Conservation (phyloP, 2,113 vertebrate genomes). For the Butorides virescens region DNA sequence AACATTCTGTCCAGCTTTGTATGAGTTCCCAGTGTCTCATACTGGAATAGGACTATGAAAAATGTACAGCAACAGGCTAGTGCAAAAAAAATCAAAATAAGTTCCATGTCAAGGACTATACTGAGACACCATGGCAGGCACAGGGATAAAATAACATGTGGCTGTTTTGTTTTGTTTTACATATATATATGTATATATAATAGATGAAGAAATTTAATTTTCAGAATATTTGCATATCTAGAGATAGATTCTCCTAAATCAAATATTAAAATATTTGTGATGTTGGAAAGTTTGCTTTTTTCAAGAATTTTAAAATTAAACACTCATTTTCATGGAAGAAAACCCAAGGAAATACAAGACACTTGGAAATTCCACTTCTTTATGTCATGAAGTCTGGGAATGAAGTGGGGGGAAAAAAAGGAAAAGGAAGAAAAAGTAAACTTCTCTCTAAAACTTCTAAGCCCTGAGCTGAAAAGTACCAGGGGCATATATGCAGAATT, state of each 20-base stretch:
- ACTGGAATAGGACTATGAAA: neutral
- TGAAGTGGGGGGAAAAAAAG: neutral
- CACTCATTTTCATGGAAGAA: neutral
- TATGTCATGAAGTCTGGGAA: neutral
- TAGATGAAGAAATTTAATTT: neutral
- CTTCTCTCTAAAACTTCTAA: neutral
- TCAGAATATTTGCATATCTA: neutral
- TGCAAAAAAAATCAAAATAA: neutral
- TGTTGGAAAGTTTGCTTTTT: rapidly evolving
- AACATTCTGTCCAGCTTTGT: neutral
- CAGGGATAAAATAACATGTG: neutral
- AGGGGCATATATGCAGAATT: neutral
- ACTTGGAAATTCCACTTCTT: neutral
- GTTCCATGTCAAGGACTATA: neutral
- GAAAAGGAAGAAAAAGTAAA: neutral
- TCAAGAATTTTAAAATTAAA: neutral
- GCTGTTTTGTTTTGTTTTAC: neutral
- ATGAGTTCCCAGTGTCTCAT: neutral
- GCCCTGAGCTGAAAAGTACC: neutral
- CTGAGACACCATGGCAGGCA: neutral
- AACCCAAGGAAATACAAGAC: neutral
- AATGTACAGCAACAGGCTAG: neutral
- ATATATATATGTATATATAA: too few species aligned
- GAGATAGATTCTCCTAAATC: neutral
- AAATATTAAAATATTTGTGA: neutral